A percentile compares a stretch with the other conserved stretches of the same genome.
phyloP scores from a whole-genome alignment of 1,140 invertebrate genomes.

The Elysia chlorotica region DNA sequence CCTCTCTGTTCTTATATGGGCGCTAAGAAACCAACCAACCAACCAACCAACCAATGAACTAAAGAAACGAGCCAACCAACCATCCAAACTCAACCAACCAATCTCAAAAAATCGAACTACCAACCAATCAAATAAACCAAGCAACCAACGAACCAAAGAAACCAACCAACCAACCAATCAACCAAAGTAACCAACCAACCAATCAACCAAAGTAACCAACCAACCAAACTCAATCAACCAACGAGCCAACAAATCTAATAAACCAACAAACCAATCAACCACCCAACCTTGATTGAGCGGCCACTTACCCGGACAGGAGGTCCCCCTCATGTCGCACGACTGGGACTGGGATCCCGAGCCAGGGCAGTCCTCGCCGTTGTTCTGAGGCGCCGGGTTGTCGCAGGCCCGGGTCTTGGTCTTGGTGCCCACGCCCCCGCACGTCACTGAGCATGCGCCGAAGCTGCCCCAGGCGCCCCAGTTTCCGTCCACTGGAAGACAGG shows the following conservation, averaged over 20 bases:
- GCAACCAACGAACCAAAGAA: not conserved
- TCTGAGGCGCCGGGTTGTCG: slow-evolving; percentile 68
- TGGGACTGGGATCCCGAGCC: slow-evolving; percentile 70
- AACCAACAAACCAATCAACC: not conserved
- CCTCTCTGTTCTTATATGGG: not conserved
- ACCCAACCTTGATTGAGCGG: too few relatives aligned
- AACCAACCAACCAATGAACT: too few relatives aligned
- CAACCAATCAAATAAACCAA: not conserved
- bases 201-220: too few relatives aligned
- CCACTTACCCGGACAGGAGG: slow-evolving; percentile 66
- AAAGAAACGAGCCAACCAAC: too few relatives aligned
- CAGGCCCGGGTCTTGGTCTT: slow-evolving; percentile 73
- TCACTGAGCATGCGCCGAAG: not conserved
- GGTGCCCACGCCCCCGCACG: slow-evolving; percentile 65
- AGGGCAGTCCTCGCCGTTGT: slow-evolving; percentile 70
- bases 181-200: too few relatives aligned
- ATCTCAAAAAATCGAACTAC: too few relatives aligned
- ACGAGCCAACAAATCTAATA: not conserved
- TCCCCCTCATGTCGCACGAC: slow-evolving; percentile 69
- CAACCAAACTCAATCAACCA: too few relatives aligned
- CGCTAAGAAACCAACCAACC: not conserved
- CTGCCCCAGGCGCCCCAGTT: slow-evolving; percentile 4
- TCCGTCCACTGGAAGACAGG: slow-evolving; percentile 37
- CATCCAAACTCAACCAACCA: too few relatives aligned
- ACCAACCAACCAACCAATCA: not conserved